Conservation (phyloP, 2,888 invertebrate genomes). For the Eumacrocentrus americanus region DNA sequence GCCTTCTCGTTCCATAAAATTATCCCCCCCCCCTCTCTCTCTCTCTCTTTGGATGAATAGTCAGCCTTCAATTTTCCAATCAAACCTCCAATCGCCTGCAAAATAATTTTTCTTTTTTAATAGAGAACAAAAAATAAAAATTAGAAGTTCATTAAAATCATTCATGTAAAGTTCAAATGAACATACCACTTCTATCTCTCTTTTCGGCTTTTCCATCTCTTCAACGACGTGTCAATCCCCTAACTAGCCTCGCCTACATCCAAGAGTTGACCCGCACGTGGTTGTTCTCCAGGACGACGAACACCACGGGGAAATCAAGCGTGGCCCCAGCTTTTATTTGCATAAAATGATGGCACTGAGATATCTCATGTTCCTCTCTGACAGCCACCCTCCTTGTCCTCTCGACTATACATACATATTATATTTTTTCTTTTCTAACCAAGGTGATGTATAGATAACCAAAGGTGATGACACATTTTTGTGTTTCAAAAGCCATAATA, state of each 20-base stretch:
- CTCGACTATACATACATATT: no score
- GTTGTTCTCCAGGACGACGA: slow-evolving; percentile 36
- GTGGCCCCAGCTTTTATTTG: slow-evolving; percentile 56
- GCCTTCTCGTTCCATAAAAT: slow-evolving; percentile 34
- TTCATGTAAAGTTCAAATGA: no score
- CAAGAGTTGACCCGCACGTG: slow-evolving; percentile 13
- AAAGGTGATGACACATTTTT: no score
- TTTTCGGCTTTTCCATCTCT: not conserved
- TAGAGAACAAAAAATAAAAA: not conserved
- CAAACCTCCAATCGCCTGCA: no score
- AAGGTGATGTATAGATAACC: no score
- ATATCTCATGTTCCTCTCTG: slow-evolving; percentile 53
- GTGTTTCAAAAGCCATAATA: no score
- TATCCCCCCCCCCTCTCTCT: slow-evolving; percentile 19
- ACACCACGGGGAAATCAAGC: slow-evolving; percentile 60
- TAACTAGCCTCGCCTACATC: not conserved
- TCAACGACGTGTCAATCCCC: not conserved
- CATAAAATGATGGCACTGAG: slow-evolving; percentile 60
- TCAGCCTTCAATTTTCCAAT: slow-evolving; percentile 3
- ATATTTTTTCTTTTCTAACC: no score
- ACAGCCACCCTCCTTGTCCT: slow-evolving; percentile 28
- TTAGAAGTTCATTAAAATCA: not conserved
- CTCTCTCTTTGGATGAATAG: not conserved
- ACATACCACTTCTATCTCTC: no score
- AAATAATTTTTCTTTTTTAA: no score